Base-by-base conservation (phyloP, 2,113 vertebrate species). In the Otus sunia region DNA sequence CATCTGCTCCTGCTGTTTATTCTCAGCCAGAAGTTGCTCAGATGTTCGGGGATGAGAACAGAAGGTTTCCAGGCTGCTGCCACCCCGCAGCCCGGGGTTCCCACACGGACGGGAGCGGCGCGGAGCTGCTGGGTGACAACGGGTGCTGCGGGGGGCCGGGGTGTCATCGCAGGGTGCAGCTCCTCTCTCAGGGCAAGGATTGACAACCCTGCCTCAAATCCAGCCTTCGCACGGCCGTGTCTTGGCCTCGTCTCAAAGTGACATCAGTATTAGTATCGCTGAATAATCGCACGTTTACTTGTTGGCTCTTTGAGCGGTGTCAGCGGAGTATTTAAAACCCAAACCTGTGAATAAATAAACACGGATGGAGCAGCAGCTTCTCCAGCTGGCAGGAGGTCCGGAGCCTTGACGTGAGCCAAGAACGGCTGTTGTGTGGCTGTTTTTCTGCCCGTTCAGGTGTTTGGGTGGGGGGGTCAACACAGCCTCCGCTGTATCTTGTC, bases 71-170 rank as follows among this genome's bases (percentile, higher is more conserved):
- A 25, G 29, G 27, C 37, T 23, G 53, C 62, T 39, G n/a, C 11
- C n/a, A n/a, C n/a, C 49, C 66, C 3, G 2, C 56, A 23, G 56
- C 75, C 34, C 21, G 1, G 71, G 11, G 22, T 27, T 36, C 68
- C 60, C 36, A 5, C 39, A 3, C 1, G 1, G 16, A 4, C 1
- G 6, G 60, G 67, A 39, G 6, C 7, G 2, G 21, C 9, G 17
- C 4, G 8, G 84, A 55, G 74, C 67, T 36, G 66, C 58, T 25
- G 78, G 37, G 3, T 17, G 47, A 8, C 1, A 8, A 8, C 1
- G 5, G 41, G 41, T n/a, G 66, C 23, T 30, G 15, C 21, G 29
- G 58, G 25, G 25, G 20, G 12, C 45, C 43, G 43, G 43, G 43
- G 43, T 13, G 43, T 43, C 22, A 7, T 4, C 27, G 36, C 2